A percentile compares a stretch with the other conserved stretches of the same genome.
Conservation (phyloP, 64 coral and sea anemone species). For the Montipora efflorescens region DNA sequence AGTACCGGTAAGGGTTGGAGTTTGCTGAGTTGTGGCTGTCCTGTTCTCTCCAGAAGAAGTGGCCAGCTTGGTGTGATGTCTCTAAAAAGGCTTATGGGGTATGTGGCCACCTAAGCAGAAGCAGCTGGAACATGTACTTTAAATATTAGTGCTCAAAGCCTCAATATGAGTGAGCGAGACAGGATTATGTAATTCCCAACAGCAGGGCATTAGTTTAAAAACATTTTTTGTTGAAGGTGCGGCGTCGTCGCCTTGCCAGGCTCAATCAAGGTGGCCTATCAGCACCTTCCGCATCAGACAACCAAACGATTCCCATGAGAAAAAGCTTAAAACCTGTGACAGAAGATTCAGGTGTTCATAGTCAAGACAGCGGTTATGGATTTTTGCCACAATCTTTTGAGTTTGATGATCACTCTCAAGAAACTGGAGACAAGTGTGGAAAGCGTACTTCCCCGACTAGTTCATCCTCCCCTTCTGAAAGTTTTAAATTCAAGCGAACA, state of each 20-base stretch:
- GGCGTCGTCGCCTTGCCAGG: constrained; percentile 69
- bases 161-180: too few species aligned
- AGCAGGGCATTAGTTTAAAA: background rate
- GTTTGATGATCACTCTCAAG: constrained; percentile 64
- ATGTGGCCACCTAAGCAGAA: too few species aligned
- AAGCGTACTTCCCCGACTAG: constrained; percentile 73
- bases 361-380: constrained; percentile 71
- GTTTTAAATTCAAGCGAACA: constrained; percentile 70
- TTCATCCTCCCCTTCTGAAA: constrained; percentile 67
- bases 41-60: too few species aligned
- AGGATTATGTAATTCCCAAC: background rate
- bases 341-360: constrained; percentile 31
- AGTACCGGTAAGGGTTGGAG: too few species aligned
- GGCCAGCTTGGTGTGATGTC: too few species aligned
- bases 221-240: constrained; percentile 27
- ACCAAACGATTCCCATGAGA: constrained; percentile 28
- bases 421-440: constrained; percentile 59
- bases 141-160: too few species aligned
- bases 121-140: too few species aligned
- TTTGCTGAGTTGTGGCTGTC: too few species aligned
- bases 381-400: constrained; percentile 65
- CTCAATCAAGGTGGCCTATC: constrained; percentile 45
- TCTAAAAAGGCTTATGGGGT: too few species aligned
- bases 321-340: constrained; percentile 24
- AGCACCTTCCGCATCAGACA: constrained; percentile 26